These are phyloP conservation scores for Microctonus hyperodae DNA, from an alignment of 2,888 invertebrate genomes.

Conservation along the genomic window DNA sequence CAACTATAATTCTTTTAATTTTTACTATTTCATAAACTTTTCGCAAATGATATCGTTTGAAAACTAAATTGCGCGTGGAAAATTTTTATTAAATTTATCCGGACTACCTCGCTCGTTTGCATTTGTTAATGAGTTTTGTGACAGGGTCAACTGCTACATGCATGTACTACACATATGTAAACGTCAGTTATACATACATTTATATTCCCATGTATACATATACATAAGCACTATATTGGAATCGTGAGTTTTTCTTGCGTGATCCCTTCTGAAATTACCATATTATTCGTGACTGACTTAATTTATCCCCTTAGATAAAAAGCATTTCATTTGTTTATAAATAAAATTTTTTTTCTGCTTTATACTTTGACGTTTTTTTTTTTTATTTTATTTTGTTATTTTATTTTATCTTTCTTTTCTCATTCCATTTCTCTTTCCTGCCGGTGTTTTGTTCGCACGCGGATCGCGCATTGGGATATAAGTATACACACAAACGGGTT, in stretches of 20 bases:
- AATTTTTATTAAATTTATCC: conserved; percentile 62
- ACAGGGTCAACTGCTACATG: conserved; percentile 29
- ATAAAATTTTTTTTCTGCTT: background rate
- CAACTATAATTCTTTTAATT: too few species aligned
- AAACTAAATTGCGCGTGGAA: conserved; percentile 59
- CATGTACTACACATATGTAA: conserved; percentile 1
- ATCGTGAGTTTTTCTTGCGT: background rate
- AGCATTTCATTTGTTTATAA: background rate
- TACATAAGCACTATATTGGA: conserved; percentile 17
- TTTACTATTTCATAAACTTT: background rate
- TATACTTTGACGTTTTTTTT: background rate
- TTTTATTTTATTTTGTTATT: conserved; percentile 33
- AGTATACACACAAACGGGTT: conserved; percentile 42
- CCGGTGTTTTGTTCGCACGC: conserved; percentile 28
- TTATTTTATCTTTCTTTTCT: background rate
- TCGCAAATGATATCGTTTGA: conserved; percentile 39
- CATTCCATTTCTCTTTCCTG: conserved; percentile 28
- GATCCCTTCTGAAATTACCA: conserved; percentile 49
- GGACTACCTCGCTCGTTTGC: conserved; percentile 59
- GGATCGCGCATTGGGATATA: conserved; percentile 45
- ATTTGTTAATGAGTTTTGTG: conserved; percentile 61
- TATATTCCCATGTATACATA: too few species aligned
- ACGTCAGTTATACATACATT: conserved; percentile 10
- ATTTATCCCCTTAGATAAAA: conserved; percentile 37
- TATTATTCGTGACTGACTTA: conserved; percentile 53